Percentiles rank a stretch among this genome's conserved stretches.
These are phyloP conservation scores for Eulemur macaco DNA, from an alignment of 2,113 vertebrate genomes.

Conservation along the genomic window DNA sequence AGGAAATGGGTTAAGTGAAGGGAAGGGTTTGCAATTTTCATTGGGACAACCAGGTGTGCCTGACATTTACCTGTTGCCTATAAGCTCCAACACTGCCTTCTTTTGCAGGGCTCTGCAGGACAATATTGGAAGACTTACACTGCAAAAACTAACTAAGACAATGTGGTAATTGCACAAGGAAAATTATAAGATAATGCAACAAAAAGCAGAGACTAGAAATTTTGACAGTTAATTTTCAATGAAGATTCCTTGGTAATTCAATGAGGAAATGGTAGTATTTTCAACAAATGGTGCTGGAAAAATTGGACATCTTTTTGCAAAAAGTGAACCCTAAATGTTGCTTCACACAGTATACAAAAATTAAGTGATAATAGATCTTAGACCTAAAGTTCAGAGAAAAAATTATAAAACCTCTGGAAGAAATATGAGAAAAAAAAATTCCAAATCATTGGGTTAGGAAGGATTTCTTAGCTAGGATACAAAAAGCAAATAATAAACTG, in stretches of 20 bases:
- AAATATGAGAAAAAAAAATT: background rate
- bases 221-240: background rate
- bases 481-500: background rate
- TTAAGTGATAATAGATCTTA: background rate
- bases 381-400: background rate
- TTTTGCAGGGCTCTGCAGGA: background rate
- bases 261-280: background rate
- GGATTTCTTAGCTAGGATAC: background rate
- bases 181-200: background rate
- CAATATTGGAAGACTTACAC: background rate
- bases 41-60: background rate
- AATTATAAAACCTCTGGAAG: background rate
- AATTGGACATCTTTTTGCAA: background rate
- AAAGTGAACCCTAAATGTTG: background rate
- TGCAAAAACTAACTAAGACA: background rate
- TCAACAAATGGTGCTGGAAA: background rate
- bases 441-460: background rate
- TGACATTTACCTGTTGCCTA: background rate
- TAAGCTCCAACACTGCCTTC: background rate
- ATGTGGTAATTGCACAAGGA: background rate
- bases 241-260: background rate
- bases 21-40: rapidly evolving
- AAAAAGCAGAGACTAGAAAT: background rate
- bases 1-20: background rate
- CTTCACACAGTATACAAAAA: background rate